These are phyloP conservation scores for Megamerina dolium DNA, from an alignment of 2,888 invertebrate species.

Conservation along the genomic window DNA sequence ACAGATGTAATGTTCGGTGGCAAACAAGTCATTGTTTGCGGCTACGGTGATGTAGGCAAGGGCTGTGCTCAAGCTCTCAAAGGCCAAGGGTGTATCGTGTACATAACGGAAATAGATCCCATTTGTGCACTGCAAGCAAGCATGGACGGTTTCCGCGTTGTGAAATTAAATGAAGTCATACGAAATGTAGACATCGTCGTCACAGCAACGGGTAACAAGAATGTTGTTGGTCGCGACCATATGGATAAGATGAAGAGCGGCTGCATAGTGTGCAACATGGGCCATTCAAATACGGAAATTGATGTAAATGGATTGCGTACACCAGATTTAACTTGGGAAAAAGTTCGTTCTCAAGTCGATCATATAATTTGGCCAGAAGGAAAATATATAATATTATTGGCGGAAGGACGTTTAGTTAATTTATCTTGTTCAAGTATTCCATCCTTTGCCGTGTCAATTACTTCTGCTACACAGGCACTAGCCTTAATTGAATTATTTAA, in stretches of 20 bases:
- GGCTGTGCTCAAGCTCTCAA: conserved; percentile 93
- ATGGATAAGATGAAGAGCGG: conserved; percentile 97
- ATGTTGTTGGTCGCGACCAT: conserved; percentile 89
- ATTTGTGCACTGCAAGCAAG: conserved; percentile 94
- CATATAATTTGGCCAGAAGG: conserved; percentile 98
- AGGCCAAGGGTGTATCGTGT: conserved; percentile 86
- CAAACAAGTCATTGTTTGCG: conserved; percentile 92
- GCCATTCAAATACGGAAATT: conserved; percentile 93
- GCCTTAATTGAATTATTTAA: conserved; percentile 96
- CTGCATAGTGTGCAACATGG: conserved; percentile 95
- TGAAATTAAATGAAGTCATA: conserved; percentile 89
- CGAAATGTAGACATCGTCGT: conserved; percentile 91
- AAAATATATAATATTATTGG: conserved; percentile 86
- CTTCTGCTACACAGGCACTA: conserved; percentile 93
- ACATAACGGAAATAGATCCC: conserved; percentile 90
- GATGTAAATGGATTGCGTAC: conserved; percentile 90
- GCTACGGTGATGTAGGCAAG: conserved; percentile 96
- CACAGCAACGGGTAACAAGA: conserved; percentile 97
- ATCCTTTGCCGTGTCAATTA: conserved; percentile 96
- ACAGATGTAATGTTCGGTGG: conserved; percentile 95
- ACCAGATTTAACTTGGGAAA: conserved; percentile 94
- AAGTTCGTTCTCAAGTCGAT: conserved; percentile 95
- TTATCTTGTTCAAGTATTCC: conserved; percentile 95
- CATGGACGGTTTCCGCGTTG: conserved; percentile 95
- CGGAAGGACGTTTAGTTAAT: conserved; percentile 94